These are phyloP conservation scores for Cyprinodon brontotheroides DNA, from an alignment of 2,113 vertebrate genomes.

Conservation along the genomic window DNA sequence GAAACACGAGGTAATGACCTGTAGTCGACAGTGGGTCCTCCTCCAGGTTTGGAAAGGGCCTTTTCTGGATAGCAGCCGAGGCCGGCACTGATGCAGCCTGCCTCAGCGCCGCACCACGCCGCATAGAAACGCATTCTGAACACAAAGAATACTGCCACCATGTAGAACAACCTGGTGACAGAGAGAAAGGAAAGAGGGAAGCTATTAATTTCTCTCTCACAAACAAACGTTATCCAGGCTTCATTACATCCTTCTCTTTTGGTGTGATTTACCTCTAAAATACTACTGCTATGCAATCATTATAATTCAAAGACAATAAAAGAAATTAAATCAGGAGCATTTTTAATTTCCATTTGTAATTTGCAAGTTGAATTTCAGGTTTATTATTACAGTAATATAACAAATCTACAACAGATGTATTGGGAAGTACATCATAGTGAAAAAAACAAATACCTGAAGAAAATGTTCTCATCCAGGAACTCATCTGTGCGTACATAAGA, in stretches of 20 bases:
- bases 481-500: constrained; percentile 82
- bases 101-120: constrained; percentile 89
- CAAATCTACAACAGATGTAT: background rate
- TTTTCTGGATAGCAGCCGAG: constrained; percentile 89
- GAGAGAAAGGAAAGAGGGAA: background rate
- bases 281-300: background rate
- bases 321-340: background rate
- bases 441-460: constrained; percentile 71
- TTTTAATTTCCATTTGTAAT: background rate
- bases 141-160: constrained; percentile 87
- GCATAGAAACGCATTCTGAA: constrained; percentile 93
- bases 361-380: background rate
- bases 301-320: no score
- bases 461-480: constrained; percentile 81
- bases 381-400: background rate
- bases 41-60: constrained; percentile 84
- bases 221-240: constrained; percentile 1
- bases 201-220: background rate
- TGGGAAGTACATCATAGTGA: background rate
- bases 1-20: constrained; percentile 56
- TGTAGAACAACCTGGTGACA: constrained; percentile 85
- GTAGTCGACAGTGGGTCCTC: constrained; percentile 86
- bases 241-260: background rate
- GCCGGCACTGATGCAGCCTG: constrained; percentile 87
- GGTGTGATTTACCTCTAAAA: background rate